A percentile compares a stretch with the other conserved stretches of the same genome.
These are phyloP conservation scores for Athene noctua DNA, from an alignment of 2,113 vertebrate genomes.

Conservation along the genomic window DNA sequence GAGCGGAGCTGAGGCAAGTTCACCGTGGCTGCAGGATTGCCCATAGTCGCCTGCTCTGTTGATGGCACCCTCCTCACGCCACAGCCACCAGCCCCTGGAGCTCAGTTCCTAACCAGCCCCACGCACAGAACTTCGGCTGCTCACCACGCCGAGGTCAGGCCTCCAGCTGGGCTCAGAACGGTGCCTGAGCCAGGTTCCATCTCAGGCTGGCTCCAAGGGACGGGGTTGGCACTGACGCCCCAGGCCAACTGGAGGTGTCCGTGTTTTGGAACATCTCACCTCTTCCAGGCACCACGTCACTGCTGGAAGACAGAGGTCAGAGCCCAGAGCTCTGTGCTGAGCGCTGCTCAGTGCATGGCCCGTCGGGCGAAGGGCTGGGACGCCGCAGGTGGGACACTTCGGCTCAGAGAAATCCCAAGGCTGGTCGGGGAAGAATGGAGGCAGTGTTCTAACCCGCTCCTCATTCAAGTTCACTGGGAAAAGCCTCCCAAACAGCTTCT, in stretches of 20 bases:
- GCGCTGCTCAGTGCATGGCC: background rate
- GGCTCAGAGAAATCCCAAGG: background rate
- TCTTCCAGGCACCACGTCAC: background rate
- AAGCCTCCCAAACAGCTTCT: background rate
- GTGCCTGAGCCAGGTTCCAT: background rate
- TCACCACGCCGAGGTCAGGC: background rate
- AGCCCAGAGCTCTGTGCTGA: background rate
- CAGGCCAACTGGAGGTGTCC: background rate
- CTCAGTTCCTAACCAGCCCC: background rate
- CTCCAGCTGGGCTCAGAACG: background rate
- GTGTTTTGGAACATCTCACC: background rate
- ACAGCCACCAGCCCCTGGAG: background rate
- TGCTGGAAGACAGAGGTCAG: background rate
- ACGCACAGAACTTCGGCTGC: background rate
- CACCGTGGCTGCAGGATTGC: background rate
- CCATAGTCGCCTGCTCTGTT: fast-evolving
- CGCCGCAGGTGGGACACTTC: fast-evolving
- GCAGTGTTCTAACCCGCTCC: background rate
- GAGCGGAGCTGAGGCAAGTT: fast-evolving
- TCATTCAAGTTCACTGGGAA: background rate
- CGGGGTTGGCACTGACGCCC: background rate
- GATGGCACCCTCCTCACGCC: background rate
- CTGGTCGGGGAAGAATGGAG: background rate
- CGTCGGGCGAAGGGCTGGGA: background rate
- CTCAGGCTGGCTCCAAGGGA: background rate